Evolutionary conservation across 2,797 vertebrate genomes (phyloP), one percentile per base, ranked within the genome.

Genomic region (Chromis chromis): DNA sequence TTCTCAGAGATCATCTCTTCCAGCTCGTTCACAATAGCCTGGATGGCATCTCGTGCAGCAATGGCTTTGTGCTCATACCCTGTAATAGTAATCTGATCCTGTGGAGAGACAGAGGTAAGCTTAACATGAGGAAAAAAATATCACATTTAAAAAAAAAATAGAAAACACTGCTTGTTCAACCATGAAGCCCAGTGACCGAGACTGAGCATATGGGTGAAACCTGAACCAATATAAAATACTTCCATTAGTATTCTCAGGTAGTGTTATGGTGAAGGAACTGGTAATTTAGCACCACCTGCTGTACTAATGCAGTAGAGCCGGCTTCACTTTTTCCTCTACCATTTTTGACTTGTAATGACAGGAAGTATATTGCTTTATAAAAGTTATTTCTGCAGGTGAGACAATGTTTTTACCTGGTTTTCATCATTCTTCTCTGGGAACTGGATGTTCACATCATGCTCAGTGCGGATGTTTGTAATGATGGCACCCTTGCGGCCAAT

Each of bases 1-100:
- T 98, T 96, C 92, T 99, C 97, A 0, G 96, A 97, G 24, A 99
- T 95, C 98, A 98, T 98, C 88, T 99, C 98, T 78, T 99, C 97
- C 50, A 99, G 94, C 69, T 99, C 98, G 0, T 96, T 96, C 78
- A 99, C 98, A 0, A 98, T 96, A 60, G 95, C 95, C 94, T 99
- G 93, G 89, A 99, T 99, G 78, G 97, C 96, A 7, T 97, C 96
- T 28, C 97, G 95, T 81, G 98, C 98, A 63, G 97, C 95, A 85
- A 96, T 95, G 0, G 98, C 95, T 21, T 98, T 99, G 90, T 95
- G 96, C 90, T 99, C 98, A 39, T 99, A 99, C 66, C 98, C 98
- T 56, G 96, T 98, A 88, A 99, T 99, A 57, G 96, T 98, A 80
- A 99, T 99, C 92, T 99, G 97, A 92, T 99, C 97, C 95, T 99